These are phyloP conservation scores for Catharus minimus DNA, from an alignment of 2,113 vertebrate species.

Conservation along the genomic window DNA sequence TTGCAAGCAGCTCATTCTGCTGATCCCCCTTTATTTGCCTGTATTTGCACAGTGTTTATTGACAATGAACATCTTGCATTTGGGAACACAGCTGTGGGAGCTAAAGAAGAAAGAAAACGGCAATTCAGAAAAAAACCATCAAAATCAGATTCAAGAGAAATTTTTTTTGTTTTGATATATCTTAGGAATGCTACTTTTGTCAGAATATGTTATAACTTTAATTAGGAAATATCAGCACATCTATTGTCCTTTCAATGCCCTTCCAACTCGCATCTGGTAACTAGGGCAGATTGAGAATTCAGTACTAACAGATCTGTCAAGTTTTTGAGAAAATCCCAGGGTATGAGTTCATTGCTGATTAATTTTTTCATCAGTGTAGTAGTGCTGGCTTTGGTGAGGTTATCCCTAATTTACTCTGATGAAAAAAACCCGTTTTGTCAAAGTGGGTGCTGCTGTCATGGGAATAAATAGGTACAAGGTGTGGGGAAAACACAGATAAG, in stretches of 20 bases:
- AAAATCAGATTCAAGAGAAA: not conserved
- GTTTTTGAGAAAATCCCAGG: slow-evolving; percentile 58
- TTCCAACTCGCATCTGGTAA: slow-evolving; percentile 19
- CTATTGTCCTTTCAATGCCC: slow-evolving; percentile 51
- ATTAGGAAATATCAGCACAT: not conserved
- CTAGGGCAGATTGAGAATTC: slow-evolving; percentile 45
- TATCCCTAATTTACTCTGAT: slow-evolving; percentile 1
- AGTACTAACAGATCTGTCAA: slow-evolving; percentile 46
- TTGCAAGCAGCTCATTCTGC: slow-evolving; percentile 61
- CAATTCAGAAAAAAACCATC: not conserved
- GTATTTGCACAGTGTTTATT: slow-evolving; percentile 9
- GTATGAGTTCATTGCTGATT: slow-evolving; percentile 40
- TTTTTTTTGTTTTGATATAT: not conserved
- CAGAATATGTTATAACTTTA: not conserved
- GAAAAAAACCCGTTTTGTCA: not conserved
- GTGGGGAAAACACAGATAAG: not conserved
- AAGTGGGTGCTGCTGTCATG: slow-evolving; percentile 8
- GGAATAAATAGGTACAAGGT: not conserved
- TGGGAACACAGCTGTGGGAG: not conserved
- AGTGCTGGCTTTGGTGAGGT: slow-evolving; percentile 2
- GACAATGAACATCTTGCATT: not conserved
- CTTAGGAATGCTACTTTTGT: not conserved
- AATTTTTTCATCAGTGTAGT: slow-evolving; percentile 21
- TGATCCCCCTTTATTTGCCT: not conserved
- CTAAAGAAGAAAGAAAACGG: not conserved